Conservation (phyloP, 2,888 invertebrate species). For the Lathronympha strigana region DNA sequence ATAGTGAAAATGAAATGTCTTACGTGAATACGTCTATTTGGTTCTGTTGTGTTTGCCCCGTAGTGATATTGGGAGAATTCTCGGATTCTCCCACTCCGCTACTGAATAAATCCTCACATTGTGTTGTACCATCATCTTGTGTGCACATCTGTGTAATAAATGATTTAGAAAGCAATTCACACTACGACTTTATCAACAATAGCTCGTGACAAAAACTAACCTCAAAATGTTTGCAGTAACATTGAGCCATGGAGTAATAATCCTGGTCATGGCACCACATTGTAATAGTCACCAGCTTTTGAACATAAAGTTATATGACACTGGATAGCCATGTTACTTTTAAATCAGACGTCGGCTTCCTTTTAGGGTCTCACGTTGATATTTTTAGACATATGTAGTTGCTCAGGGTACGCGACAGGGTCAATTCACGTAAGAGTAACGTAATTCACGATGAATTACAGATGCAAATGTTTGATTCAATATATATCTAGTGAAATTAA, state of each 20-base stretch:
- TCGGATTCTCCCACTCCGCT: not conserved
- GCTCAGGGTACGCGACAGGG: too few species aligned
- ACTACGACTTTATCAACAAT: not conserved
- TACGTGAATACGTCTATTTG: not conserved
- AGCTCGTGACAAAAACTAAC: not conserved
- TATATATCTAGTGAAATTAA: too few species aligned
- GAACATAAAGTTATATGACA: not conserved
- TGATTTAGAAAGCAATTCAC: not conserved
- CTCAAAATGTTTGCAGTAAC: too few species aligned
- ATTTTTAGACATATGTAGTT: too few species aligned
- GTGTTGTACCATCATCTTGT: constrained; percentile 17
- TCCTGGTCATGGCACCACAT: not conserved
- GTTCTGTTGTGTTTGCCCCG: constrained; percentile 8
- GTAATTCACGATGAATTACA: too few species aligned
- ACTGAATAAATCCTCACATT: constrained; percentile 18
- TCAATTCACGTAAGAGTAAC: too few species aligned
- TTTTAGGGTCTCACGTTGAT: too few species aligned
- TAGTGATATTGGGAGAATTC: not conserved
- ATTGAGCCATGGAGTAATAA: not conserved
- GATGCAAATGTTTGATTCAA: too few species aligned
- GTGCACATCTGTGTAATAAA: not conserved
- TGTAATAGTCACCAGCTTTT: not conserved
- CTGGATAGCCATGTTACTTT: not conserved
- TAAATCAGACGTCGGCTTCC: not conserved
- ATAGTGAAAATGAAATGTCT: not conserved